Percentiles rank a stretch among this genome's conserved stretches.
These are phyloP conservation scores for Scomber scombrus DNA, from an alignment of 2,113 vertebrate species.

Conservation along the genomic window DNA sequence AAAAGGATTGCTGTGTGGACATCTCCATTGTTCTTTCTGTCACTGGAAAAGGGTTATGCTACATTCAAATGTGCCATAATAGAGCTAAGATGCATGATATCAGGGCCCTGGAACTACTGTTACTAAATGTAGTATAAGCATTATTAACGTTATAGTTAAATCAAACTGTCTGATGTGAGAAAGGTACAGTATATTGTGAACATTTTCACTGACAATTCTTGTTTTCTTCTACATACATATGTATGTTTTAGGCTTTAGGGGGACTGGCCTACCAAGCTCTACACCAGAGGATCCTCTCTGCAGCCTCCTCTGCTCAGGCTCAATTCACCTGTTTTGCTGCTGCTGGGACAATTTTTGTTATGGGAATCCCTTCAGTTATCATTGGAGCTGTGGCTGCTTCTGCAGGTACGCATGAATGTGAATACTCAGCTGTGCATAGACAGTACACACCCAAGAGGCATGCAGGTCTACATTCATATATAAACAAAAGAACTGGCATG, in stretches of 20 bases:
- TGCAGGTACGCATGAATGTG: slow-evolving; percentile 77
- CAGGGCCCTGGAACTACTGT: background rate
- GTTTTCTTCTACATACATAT: background rate
- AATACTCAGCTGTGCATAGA: background rate
- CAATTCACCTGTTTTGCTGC: slow-evolving; percentile 81
- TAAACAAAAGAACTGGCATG: too few relatives aligned
- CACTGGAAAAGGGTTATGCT: too few relatives aligned
- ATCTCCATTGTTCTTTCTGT: too few relatives aligned
- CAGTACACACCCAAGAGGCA: background rate
- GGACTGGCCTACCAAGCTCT: slow-evolving; percentile 85
- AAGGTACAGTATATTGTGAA: background rate
- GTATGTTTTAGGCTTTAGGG: slow-evolving; percentile 77
- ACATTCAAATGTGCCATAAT: too few relatives aligned
- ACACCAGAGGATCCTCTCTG: slow-evolving; percentile 86
- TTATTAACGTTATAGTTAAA: background rate
- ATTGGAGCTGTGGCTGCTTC: slow-evolving; percentile 84
- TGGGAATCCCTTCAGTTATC: slow-evolving; percentile 84
- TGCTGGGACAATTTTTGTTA: slow-evolving; percentile 69
- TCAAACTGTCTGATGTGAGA: background rate
- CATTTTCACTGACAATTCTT: background rate
- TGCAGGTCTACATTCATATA: background rate
- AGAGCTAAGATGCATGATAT: too few relatives aligned
- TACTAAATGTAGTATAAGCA: background rate
- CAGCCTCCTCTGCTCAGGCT: slow-evolving; percentile 76
- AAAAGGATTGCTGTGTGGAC: too few relatives aligned